phyloP scores from a whole-genome alignment of 1,140 invertebrate species.

The Batillaria attramentaria region DNA sequence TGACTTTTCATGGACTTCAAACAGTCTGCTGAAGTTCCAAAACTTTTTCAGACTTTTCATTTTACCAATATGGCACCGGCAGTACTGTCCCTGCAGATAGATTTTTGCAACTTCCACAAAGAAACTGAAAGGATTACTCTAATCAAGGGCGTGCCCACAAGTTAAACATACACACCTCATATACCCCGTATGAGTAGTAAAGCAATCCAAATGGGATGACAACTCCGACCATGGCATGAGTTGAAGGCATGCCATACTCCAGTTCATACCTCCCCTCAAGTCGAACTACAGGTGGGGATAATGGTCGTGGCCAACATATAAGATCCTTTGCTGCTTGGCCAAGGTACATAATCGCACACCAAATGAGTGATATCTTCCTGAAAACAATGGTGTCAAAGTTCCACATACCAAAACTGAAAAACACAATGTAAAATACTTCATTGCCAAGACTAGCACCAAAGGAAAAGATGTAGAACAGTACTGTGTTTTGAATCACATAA shows the following conservation, averaged over 20 bases:
- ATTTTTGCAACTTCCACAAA: not conserved
- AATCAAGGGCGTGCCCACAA: not conserved
- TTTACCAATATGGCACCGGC: not conserved
- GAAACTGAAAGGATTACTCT: not conserved
- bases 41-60: not conserved
- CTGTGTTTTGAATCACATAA: conserved; percentile 81
- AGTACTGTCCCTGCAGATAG: not conserved
- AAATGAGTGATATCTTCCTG: conserved; percentile 82
- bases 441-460: conserved; percentile 89
- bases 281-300: conserved; percentile 84
- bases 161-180: conserved; percentile 77
- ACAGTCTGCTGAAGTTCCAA: no score
- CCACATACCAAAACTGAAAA: conserved; percentile 94
- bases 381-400: conserved; percentile 77
- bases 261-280: conserved; percentile 87
- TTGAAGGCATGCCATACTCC: conserved; percentile 95
- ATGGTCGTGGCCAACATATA: conserved; percentile 81
- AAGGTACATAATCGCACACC: conserved; percentile 84
- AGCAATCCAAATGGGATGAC: conserved; percentile 89
- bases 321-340: conserved; percentile 89
- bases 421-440: conserved; percentile 89
- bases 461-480: conserved; percentile 90
- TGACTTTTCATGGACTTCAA: no score
- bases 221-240: conserved; percentile 91
- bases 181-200: conserved; percentile 84